A percentile compares a stretch with the other conserved stretches of the same genome.
Evolutionary conservation across 2,113 vertebrate species (phyloP).

Genomic region (Tor tambroides): DNA sequence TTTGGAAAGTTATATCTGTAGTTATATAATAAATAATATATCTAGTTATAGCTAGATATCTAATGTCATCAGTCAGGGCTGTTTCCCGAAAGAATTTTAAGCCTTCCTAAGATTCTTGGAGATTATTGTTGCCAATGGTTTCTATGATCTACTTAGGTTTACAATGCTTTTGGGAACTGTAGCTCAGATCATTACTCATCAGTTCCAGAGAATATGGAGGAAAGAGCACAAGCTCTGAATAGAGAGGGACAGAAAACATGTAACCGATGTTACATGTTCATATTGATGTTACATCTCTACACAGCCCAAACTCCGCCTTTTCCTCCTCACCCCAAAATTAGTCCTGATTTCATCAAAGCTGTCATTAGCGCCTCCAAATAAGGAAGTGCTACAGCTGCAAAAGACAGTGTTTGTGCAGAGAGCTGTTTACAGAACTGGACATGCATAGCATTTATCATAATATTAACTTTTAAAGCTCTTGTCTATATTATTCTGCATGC

Average conservation of each 20-base stretch:
- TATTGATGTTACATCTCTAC: too few relatives aligned
- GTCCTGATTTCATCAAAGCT: neutral
- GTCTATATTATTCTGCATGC: neutral
- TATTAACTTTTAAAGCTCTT: neutral
- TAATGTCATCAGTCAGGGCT: neutral
- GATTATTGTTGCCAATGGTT: neutral
- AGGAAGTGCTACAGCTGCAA: slow-evolving; percentile 21
- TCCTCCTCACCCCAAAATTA: slow-evolving; percentile 34
- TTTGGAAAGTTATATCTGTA: neutral
- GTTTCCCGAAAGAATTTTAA: neutral
- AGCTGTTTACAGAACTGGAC: neutral
- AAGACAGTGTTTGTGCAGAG: slow-evolving; percentile 8
- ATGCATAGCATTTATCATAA: slow-evolving; percentile 1
- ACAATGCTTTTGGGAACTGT: neutral
- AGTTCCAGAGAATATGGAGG: neutral
- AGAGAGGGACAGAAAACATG: neutral
- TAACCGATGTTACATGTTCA: neutral
- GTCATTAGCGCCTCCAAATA: slow-evolving; percentile 18
- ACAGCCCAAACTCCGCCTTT: slow-evolving; percentile 30
- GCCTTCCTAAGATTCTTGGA: neutral
- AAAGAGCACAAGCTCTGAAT: neutral
- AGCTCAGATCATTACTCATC: slow-evolving; percentile 1
- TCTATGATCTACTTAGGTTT: neutral
- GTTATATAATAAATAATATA: neutral
- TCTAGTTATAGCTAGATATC: neutral